Evolutionary conservation across 2,797 vertebrate species (phyloP).

Genomic region (Myotis vivesi): DNA sequence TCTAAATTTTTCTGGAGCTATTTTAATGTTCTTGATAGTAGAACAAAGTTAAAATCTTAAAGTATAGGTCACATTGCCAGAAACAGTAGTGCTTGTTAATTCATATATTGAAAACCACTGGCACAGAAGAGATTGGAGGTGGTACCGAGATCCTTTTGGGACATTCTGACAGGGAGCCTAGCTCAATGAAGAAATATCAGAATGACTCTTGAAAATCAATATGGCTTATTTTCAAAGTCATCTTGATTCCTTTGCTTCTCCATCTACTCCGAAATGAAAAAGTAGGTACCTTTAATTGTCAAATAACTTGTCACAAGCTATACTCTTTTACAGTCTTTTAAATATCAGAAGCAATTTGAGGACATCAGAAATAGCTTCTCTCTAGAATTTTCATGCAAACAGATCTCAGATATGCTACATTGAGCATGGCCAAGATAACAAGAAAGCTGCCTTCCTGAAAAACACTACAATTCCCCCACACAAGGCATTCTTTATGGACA

Average conservation of each 20-base stretch:
- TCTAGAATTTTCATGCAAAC: constrained; percentile 51
- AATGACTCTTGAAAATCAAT: constrained; percentile 13
- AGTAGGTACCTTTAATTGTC: not conserved
- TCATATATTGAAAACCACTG: constrained; percentile 21
- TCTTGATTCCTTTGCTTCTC: constrained; percentile 21
- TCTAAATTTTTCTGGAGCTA: constrained; percentile 32
- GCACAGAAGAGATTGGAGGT: not conserved
- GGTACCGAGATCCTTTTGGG: not conserved
- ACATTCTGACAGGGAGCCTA: not conserved
- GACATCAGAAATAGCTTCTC: constrained; percentile 48
- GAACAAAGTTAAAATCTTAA: constrained; percentile 33
- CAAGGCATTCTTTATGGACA: constrained; percentile 57
- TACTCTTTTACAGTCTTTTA: constrained; percentile 45
- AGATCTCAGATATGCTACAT: constrained; percentile 53
- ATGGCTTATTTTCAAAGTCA: not conserved
- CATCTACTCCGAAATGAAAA: not conserved
- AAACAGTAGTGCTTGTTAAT: not conserved
- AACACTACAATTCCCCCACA: constrained; percentile 26
- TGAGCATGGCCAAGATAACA: constrained; percentile 58
- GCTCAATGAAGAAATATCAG: constrained; percentile 17
- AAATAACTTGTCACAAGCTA: constrained; percentile 30
- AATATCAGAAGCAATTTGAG: constrained; percentile 46
- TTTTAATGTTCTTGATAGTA: constrained; percentile 35
- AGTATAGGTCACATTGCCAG: not conserved
- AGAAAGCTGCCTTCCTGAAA: constrained; percentile 53